Conservation (phyloP, 2,113 vertebrate species). For the Synodontis membranacea region DNA sequence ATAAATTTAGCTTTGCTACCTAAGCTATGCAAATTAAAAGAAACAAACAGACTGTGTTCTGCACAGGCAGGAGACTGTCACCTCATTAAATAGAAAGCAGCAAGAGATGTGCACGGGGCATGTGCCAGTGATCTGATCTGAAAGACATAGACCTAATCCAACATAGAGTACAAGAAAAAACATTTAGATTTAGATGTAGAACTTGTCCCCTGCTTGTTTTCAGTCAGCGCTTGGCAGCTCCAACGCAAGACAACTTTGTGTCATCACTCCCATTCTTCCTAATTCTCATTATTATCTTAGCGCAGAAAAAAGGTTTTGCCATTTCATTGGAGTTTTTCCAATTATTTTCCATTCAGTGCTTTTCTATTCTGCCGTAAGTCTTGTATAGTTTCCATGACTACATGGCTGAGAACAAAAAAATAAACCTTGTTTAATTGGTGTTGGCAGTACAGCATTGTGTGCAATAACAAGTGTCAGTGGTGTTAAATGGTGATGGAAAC, state of each 20-base stretch:
- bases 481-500: constrained; percentile 52
- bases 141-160: background rate
- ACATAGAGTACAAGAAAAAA: background rate
- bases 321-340: constrained; percentile 40
- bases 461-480: constrained; percentile 57
- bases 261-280: constrained; percentile 15
- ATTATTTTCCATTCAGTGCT: constrained; percentile 44
- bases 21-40: background rate
- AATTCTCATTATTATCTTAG: constrained; percentile 13
- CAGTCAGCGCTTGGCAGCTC: constrained; percentile 3
- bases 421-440: constrained; percentile 64
- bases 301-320: constrained; percentile 5
- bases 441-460: constrained; percentile 58
- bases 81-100: background rate
- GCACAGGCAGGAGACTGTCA: background rate
- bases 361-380: constrained; percentile 47
- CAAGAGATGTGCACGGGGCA: background rate
- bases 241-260: constrained; percentile 6
- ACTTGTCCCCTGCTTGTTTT: background rate
- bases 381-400: constrained; percentile 50
- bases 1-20: background rate
- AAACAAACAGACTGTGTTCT: background rate
- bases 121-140: background rate
- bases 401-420: constrained; percentile 47
- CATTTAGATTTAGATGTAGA: background rate